Evolutionary conservation across 2,797 vertebrate genomes (phyloP).

Genomic region (Propithecus deckenii): DNA sequence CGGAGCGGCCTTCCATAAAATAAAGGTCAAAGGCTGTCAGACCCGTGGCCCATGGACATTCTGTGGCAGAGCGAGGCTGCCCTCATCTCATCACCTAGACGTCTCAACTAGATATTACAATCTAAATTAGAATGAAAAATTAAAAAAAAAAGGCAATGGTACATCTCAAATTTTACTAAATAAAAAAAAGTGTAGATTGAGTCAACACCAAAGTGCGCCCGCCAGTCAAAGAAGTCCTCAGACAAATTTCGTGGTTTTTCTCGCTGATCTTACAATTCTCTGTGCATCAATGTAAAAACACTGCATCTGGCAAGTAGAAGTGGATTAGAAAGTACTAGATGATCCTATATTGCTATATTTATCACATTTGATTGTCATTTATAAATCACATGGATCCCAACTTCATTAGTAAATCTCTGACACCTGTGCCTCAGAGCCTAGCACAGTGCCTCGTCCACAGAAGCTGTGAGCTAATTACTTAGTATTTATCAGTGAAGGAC

Average conservation of each 20-base stretch:
- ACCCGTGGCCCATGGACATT: too few species aligned
- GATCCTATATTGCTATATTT: background rate
- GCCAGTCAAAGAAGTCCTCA: background rate
- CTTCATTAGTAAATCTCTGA: background rate
- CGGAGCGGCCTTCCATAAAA: accelerated
- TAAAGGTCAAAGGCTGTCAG: background rate
- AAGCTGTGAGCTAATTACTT: background rate
- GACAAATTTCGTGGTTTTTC: background rate
- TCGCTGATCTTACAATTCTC: background rate
- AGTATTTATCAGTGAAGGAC: background rate
- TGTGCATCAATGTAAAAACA: background rate
- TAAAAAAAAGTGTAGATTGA: background rate
- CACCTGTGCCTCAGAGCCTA: background rate
- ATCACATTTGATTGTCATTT: background rate
- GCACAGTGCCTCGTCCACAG: background rate
- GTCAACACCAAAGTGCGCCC: accelerated
- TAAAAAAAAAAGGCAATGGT: background rate
- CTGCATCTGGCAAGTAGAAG: background rate
- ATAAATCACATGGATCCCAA: too few species aligned
- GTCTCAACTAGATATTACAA: background rate
- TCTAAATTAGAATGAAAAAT: background rate
- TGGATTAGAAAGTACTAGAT: background rate
- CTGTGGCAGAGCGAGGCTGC: background rate
- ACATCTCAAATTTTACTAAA: background rate
- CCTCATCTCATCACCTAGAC: background rate